Base-by-base conservation (phyloP, 2,113 vertebrate genomes). In the Phycodurus eques region DNA sequence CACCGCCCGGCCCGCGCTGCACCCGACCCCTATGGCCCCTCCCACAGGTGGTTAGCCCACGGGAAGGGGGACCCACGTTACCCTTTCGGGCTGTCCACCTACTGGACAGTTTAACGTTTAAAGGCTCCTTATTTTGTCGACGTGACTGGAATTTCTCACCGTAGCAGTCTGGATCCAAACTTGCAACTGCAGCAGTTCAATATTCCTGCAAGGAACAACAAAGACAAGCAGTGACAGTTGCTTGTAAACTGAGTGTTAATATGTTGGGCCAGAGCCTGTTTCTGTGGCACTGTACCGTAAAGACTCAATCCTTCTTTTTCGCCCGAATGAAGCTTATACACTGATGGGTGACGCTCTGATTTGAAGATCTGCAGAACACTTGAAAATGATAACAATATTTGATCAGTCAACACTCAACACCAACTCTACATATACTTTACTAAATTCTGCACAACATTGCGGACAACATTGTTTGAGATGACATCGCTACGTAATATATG, bases 341-440 rank as follows among this genome's bases (percentile, higher is more conserved):
- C 95, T 0, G 98, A 99, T 49, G 98, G 98, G 72, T 99, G 98
- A n/a, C 92, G 88, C 62, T 99, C 96, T 57, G 93, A 95, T 90
- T 99, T 99, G 86, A 99, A 99, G 89, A 99, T 96, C 85, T 99
- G 97, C 44, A 99, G 91, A 33, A 96, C 96, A 72, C 94, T 95
- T 39, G 35, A 76, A 81, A 85, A 77, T n/a, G 85, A 79, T 80
- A 74, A 62, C 42, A 69, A 61, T 31, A 67, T 64, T 66, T 65
- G 46, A 77, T 54, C n/a, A 70, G 33, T 59, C 42, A 68, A 6
- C 33, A 11, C 53, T n/a, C 20, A 49, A 49, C 47, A 49, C 27
- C 27, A 27, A 27, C 27, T 27, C 27, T 27, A 27, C 27, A 27
- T 27, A 27, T 27, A 27, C 27, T 27, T 27, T 27, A 27, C 27